Evolutionary conservation across 2,797 vertebrate genomes (phyloP), one percentile per base, ranked within the genome.

Genomic region (Denticeps clupeoides): DNA sequence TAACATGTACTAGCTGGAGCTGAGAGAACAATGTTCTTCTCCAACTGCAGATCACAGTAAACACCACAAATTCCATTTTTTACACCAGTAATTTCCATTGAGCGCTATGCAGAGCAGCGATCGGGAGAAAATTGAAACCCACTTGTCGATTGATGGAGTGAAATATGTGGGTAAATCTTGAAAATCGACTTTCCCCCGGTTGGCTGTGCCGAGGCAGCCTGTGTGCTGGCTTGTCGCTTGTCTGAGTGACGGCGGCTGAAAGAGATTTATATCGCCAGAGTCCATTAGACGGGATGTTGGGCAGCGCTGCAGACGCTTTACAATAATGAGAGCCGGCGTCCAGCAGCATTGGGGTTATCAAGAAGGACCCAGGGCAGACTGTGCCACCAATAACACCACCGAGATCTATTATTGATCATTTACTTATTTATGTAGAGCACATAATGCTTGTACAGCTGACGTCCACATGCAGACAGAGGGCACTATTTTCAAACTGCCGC

Each of bases 191-290:
- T 23, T 44, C 33, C 62, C 44, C 46, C 37, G 37, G 47, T 8
- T 22, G 25, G 26, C 46, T 23, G 46, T 18, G 19, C 22, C 13
- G 32, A 35, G 32, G 32, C 15, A 35, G 32, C 15, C 32, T 35
- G 7, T 15, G 15, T 7, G 13, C 15, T 23, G 49, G 41, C 27
- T 32, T 46, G 46, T 41, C 57, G 55, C 11, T 13, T 7, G 47
- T 59, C 22, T 55, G 58, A 60, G 45, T 41, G 47, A 62, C 33
- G 16, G 49, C 13, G 11, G 37, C 45, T 57, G 38, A 49, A 45
- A 40, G 42, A 56, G 51, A 57, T 63, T 60, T 51, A 63, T 60
- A 47, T 48, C 35, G n/a, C 18, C 43, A 42, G 32, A 41, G 50
- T 55, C 50, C 47, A 60, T 63, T 62, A 60, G 27, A 47, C 27